A percentile compares a stretch with the other conserved stretches of the same genome.
Conservation (phyloP, 2,797 vertebrate genomes). For the Pseudochirops cupreus region DNA sequence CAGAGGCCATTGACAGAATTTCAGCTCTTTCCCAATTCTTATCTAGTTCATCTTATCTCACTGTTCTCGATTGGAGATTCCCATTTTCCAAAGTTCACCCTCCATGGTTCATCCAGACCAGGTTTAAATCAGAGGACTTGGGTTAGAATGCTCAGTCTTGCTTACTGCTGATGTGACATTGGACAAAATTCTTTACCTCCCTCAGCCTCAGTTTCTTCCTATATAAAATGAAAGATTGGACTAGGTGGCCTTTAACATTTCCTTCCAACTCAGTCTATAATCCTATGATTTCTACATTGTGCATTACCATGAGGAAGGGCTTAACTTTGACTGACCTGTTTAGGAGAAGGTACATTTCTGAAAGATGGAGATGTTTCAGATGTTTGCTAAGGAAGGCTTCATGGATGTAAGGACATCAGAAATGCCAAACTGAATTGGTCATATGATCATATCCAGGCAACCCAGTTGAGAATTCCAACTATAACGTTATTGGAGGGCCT, state of each 20-base stretch:
- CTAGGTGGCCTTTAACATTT: not conserved
- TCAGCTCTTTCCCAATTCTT: not conserved
- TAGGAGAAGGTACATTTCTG: not conserved
- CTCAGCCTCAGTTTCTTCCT: not conserved
- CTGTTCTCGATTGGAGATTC: not conserved
- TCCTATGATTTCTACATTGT: not conserved
- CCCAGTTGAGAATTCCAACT: not conserved
- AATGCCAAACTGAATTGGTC: not conserved
- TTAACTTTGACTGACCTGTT: not conserved
- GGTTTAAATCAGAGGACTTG: not conserved
- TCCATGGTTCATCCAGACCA: not conserved
- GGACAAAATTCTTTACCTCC: not conserved
- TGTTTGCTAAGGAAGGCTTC: not conserved
- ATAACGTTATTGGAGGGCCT: not conserved
- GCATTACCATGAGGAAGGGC: not conserved
- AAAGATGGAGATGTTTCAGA: not conserved
- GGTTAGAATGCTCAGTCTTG: not conserved
- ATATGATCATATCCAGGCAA: not conserved
- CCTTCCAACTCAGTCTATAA: not conserved
- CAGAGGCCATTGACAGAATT: not conserved
- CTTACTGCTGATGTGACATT: constrained; percentile 29
- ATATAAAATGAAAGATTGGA: not conserved
- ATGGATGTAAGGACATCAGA: not conserved
- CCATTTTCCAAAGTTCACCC: not conserved
- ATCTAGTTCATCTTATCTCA: not conserved